Evolutionary conservation across 2,113 vertebrate species (phyloP).

Genomic region (Setophaga kirtlandii): DNA sequence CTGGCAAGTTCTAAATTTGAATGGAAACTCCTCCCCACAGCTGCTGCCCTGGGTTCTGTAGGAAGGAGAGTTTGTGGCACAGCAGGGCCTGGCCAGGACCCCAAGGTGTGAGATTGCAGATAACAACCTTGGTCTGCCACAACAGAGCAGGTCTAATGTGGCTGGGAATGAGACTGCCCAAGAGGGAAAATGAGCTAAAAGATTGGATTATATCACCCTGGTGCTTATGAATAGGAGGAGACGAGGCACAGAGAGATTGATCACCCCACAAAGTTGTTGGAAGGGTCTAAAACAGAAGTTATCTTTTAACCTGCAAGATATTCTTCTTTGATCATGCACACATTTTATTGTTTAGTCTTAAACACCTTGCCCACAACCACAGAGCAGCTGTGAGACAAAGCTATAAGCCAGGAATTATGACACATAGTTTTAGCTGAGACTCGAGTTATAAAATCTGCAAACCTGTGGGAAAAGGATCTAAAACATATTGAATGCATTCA

Average conservation of each 20-base stretch:
- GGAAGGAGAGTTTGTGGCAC: neutral
- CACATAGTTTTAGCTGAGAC: conserved; percentile 32
- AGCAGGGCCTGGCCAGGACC: neutral
- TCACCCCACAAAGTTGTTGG: neutral
- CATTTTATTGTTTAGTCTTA: conserved; percentile 18
- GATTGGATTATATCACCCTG: neutral
- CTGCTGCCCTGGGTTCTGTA: neutral
- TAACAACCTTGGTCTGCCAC: neutral
- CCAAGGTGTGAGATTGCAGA: rapidly evolving
- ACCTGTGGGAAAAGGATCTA: conserved; percentile 7
- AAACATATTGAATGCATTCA: neutral
- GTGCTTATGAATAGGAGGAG: neutral
- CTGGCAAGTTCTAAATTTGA: neutral
- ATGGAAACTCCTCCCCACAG: neutral
- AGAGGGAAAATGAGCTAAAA: neutral
- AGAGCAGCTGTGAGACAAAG: neutral
- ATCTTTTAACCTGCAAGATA: neutral
- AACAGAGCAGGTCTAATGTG: neutral
- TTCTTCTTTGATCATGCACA: neutral
- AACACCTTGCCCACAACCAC: conserved; percentile 24
- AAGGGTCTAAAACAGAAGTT: neutral
- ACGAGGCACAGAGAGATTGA: neutral
- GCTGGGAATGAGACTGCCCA: neutral
- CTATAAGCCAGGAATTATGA: conserved; percentile 43
- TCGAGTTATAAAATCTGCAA: conserved; percentile 14